phyloP scores from a whole-genome alignment of 2,888 invertebrate genomes.

The Caenorhabditis afra region DNA sequence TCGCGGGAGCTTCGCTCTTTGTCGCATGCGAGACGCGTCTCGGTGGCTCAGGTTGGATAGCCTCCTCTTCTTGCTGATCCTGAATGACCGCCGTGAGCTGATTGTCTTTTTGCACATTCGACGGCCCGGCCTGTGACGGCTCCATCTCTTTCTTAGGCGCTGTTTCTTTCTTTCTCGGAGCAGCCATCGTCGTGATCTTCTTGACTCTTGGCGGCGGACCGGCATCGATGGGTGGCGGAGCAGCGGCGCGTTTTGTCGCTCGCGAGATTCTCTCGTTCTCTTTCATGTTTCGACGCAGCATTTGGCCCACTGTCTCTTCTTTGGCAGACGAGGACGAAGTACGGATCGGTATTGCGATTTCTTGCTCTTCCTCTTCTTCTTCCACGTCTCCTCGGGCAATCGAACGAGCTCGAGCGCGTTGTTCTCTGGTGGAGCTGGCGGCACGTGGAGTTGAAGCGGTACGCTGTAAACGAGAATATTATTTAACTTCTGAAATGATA shows the following conservation, averaged over 20 bases:
- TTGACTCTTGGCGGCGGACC: slow-evolving; percentile 23
- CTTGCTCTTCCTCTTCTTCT: neutral
- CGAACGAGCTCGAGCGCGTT: slow-evolving; percentile 3
- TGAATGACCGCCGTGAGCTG: no score
- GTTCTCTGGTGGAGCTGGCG: neutral
- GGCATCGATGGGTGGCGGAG: neutral
- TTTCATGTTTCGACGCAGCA: neutral
- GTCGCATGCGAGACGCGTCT: no score
- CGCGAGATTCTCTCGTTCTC: neutral
- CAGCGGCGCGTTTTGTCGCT: slow-evolving; percentile 7
- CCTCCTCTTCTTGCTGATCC: no score
- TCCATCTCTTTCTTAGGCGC: neutral
- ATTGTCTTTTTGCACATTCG: no score
- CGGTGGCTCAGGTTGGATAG: no score
- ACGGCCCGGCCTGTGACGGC: no score
- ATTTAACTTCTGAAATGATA: no score
- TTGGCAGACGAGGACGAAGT: neutral
- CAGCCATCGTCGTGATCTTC: slow-evolving; percentile 1
- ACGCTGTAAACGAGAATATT: neutral
- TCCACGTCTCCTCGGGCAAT: neutral
- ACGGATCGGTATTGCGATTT: neutral
- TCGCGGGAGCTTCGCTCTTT: no score
- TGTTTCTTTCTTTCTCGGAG: slow-evolving; percentile 16
- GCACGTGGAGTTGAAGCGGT: neutral
- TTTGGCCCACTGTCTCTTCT: neutral